These are phyloP conservation scores for Noctua pronuba DNA, from an alignment of 2,888 invertebrate genomes.

Conservation along the genomic window DNA sequence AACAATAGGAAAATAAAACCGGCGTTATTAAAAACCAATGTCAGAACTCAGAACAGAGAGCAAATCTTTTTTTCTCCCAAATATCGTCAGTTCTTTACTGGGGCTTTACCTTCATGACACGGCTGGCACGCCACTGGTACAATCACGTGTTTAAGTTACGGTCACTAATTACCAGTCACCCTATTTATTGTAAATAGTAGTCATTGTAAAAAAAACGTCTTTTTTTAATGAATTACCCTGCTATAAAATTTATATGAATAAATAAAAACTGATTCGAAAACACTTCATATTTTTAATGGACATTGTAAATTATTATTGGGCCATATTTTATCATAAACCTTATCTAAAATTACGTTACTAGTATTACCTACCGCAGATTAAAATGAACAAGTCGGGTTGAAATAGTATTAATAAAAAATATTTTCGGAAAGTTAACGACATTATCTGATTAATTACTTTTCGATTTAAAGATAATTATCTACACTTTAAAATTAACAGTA, in stretches of 20 bases:
- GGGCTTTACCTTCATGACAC: too few relatives aligned
- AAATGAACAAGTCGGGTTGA: background rate
- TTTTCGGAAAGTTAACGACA: background rate
- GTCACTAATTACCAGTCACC: too few relatives aligned
- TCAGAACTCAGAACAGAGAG: too few relatives aligned
- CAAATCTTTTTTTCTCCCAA: too few relatives aligned
- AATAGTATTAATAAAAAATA: background rate
- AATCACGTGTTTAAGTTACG: too few relatives aligned
- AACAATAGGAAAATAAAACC: too few relatives aligned
- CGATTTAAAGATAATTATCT: conserved; percentile 2
- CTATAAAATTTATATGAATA: background rate
- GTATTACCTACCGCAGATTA: conserved; percentile 13
- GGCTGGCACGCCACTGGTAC: too few relatives aligned
- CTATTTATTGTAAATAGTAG: too few relatives aligned
- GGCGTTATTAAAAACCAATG: too few relatives aligned
- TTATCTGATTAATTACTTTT: conserved; percentile 25
- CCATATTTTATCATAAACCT: conserved; percentile 35
- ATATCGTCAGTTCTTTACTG: too few relatives aligned
- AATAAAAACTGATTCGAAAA: conserved; percentile 21
- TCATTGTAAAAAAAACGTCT: too few relatives aligned
- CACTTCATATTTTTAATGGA: conserved; percentile 8
- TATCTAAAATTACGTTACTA: conserved; percentile 24
- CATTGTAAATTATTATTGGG: conserved; percentile 28
- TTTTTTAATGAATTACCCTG: background rate
- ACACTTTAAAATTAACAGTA: background rate